These are phyloP conservation scores for Nibea coibor DNA, from an alignment of 2,113 vertebrate genomes.

Conservation along the genomic window DNA sequence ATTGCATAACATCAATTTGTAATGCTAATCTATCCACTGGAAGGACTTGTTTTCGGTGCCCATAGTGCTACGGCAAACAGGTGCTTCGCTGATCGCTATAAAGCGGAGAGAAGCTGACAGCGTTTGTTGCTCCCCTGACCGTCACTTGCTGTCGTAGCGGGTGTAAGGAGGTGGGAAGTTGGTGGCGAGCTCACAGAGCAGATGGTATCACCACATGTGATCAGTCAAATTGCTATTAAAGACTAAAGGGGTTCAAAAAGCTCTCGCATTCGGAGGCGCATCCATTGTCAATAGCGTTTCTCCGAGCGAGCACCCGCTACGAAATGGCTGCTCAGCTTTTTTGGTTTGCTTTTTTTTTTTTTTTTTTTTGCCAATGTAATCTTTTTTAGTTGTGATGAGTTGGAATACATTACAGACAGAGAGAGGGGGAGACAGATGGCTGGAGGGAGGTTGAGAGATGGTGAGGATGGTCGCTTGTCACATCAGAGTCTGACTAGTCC, in stretches of 20 bases:
- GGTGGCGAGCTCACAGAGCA: slow-evolving; percentile 48
- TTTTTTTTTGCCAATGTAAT: background rate
- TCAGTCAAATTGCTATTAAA: slow-evolving; percentile 33
- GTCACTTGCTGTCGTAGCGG: background rate
- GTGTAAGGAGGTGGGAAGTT: slow-evolving; percentile 27
- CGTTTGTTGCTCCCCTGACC: slow-evolving; percentile 24
- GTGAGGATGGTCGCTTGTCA: slow-evolving; percentile 59
- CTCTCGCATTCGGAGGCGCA: slow-evolving; percentile 3
- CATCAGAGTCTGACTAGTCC: slow-evolving; percentile 64
- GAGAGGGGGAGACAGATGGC: slow-evolving; percentile 59
- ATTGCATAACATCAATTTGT: slow-evolving; percentile 41
- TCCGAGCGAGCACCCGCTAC: background rate
- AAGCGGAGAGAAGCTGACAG: slow-evolving; percentile 1
- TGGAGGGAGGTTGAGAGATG: slow-evolving; percentile 63
- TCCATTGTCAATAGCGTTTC: background rate
- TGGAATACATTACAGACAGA: slow-evolving; percentile 33
- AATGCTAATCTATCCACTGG: slow-evolving; percentile 48
- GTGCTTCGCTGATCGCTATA: slow-evolving; percentile 7
- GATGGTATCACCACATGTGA: slow-evolving; percentile 62
- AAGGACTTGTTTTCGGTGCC: slow-evolving; percentile 14
- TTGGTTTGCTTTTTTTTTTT: background rate
- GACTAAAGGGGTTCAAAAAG: slow-evolving; percentile 29
- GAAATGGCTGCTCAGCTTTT: background rate
- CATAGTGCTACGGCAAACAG: slow-evolving; percentile 12
- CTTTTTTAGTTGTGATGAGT: slow-evolving; percentile 22